Percentiles rank a stretch among this genome's conserved stretches.
These are phyloP conservation scores for Sicus ferrugineus DNA, from an alignment of 2,888 invertebrate species.

Conservation along the genomic window DNA sequence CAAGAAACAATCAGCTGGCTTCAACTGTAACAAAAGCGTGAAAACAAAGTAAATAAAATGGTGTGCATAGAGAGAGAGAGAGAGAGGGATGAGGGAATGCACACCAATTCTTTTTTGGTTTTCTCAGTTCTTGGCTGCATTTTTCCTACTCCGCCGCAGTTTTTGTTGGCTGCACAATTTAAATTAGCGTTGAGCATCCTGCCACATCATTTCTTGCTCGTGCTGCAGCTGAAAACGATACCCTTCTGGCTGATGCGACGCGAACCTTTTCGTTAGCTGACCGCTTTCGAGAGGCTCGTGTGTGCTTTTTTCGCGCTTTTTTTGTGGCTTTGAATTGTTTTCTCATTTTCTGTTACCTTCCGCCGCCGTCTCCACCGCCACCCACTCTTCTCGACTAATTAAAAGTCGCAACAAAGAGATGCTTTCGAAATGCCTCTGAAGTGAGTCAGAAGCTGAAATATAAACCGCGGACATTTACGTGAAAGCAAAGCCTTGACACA, in stretches of 20 bases:
- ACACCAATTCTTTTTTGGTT: neutral
- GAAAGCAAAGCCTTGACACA: no score
- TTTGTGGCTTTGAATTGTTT: neutral
- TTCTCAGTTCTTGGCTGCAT: neutral
- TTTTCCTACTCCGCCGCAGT: neutral
- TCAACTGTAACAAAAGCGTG: neutral
- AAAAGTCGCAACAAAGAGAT: neutral
- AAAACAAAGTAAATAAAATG: neutral
- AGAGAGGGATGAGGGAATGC: neutral
- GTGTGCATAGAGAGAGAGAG: no score
- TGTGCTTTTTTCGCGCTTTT: neutral
- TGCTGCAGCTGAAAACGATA: conserved; percentile 5
- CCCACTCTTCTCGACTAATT: no score
- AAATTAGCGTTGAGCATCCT: conserved; percentile 27
- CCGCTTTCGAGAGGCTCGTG: neutral
- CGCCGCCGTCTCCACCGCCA: no score
- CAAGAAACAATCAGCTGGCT: conserved; percentile 9
- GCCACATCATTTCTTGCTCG: conserved; percentile 11
- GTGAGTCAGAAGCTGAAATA: neutral
- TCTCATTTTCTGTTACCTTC: neutral
- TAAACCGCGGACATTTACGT: no score
- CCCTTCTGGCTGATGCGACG: conserved; percentile 12
- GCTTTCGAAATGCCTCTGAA: neutral
- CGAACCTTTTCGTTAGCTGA: neutral
- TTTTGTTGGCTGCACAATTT: conserved; percentile 16